These are phyloP conservation scores for Bellardia pandia DNA, from an alignment of 2,888 invertebrate species.

Conservation along the genomic window DNA sequence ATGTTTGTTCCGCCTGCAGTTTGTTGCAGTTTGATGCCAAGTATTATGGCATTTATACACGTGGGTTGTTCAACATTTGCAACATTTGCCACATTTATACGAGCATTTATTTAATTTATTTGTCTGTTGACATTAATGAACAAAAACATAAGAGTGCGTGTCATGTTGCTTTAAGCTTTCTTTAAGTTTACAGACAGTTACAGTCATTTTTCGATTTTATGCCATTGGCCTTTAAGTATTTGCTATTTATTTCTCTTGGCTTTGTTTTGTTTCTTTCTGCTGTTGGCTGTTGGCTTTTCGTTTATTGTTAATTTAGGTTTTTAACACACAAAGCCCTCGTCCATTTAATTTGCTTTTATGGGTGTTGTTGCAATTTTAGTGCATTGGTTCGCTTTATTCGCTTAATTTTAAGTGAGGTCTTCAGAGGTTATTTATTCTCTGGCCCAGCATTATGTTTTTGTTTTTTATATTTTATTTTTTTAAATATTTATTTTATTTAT, in stretches of 20 bases:
- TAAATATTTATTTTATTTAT: background rate
- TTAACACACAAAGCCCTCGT: slow-evolving; percentile 31
- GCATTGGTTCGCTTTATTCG: slow-evolving; percentile 17
- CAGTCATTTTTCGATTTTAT: slow-evolving; percentile 36
- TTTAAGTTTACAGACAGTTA: slow-evolving; percentile 1
- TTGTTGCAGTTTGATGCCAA: slow-evolving; percentile 21
- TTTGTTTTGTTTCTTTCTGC: background rate
- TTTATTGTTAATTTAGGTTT: slow-evolving; percentile 29
- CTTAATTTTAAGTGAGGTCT: slow-evolving; percentile 39
- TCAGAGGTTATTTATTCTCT: slow-evolving; percentile 43
- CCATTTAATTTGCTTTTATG: slow-evolving; percentile 43
- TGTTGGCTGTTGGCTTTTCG: background rate
- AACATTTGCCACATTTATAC: background rate
- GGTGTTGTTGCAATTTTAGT: slow-evolving; percentile 41
- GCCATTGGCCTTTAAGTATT: slow-evolving; percentile 52
- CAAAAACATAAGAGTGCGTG: slow-evolving; percentile 50
- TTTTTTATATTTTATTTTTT: background rate
- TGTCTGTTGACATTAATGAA: slow-evolving; percentile 58
- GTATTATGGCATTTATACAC: slow-evolving; percentile 54
- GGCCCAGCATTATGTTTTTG: background rate
- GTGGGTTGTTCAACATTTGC: slow-evolving; percentile 34
- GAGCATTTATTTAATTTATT: background rate
- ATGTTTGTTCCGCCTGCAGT: slow-evolving; percentile 8
- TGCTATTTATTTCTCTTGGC: background rate
- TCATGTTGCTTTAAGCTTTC: slow-evolving; percentile 37